Conservation (phyloP, 1,140 invertebrate species). For the Wasmannia auropunctata region DNA sequence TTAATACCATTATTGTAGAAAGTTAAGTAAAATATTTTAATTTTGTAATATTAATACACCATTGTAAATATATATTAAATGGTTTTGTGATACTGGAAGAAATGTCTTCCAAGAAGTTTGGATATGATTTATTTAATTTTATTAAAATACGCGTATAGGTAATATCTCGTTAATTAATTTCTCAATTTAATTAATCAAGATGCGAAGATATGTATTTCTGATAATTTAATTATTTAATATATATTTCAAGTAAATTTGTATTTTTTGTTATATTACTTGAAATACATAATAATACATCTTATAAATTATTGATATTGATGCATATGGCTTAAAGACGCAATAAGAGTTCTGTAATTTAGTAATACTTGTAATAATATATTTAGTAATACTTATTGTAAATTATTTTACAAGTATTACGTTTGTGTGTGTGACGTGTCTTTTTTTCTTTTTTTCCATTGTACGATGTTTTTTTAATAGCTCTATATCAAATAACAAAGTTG, state of each 20-base stretch:
- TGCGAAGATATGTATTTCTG: neutral
- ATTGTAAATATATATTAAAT: neutral
- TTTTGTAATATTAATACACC: neutral
- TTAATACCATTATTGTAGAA: neutral
- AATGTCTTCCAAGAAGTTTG: neutral
- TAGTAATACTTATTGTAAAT: slow-evolving; percentile 27
- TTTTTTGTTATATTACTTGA: neutral
- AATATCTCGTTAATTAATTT: neutral
- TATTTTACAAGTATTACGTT: neutral
- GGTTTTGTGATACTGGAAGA: neutral
- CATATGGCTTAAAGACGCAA: slow-evolving; percentile 37
- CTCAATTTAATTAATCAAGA: neutral
- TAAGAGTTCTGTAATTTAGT: slow-evolving; percentile 1
- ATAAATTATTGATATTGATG: neutral
- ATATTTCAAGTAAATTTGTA: neutral
- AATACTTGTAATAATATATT: neutral
- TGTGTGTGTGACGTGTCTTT: neutral
- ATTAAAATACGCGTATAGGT: neutral
- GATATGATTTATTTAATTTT: neutral
- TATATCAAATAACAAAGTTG: slow-evolving; percentile 25
- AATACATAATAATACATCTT: neutral
- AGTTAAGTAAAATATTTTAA: neutral
- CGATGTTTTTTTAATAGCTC: neutral
- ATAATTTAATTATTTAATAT: neutral
- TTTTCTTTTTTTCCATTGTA: neutral